Evolutionary conservation across 2,888 invertebrate species (phyloP).

Genomic region (Parapristionchus giblindavisi): DNA sequence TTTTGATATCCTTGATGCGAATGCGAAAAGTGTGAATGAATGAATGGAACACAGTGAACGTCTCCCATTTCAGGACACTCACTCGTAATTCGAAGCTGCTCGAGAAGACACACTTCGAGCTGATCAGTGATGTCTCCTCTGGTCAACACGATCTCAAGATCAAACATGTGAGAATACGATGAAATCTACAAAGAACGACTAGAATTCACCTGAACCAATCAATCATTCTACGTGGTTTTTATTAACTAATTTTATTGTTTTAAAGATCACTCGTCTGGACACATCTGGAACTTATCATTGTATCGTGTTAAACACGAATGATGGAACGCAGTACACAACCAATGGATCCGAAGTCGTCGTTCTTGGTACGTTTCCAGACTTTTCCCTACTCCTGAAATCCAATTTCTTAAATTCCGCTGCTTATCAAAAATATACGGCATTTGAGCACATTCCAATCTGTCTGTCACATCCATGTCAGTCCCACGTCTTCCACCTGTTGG

Average conservation of each 20-base stretch:
- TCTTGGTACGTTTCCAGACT: constrained; percentile 52
- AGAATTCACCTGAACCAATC: constrained; percentile 74
- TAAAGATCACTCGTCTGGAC: constrained; percentile 43
- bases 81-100: constrained; percentile 50
- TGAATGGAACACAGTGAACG: neutral
- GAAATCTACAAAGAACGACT: constrained; percentile 79
- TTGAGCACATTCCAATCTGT: neutral
- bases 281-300: constrained; percentile 73
- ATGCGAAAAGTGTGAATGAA: neutral
- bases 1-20: neutral
- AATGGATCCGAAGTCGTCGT: constrained; percentile 64
- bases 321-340: constrained; percentile 71
- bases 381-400: too few relatives aligned
- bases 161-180: constrained; percentile 84
- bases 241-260: too few relatives aligned
- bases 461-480: neutral
- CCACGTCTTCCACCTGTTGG: neutral
- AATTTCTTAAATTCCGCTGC: too few relatives aligned
- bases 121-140: constrained; percentile 48
- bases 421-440: too few relatives aligned
- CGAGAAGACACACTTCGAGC: constrained; percentile 48
- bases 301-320: constrained; percentile 79
- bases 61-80: constrained; percentile 49
- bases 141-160: constrained; percentile 90
- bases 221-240: too few relatives aligned